These are phyloP conservation scores for Drosophila cognata DNA, from an alignment of 2,888 invertebrate species.

Conservation along the genomic window DNA sequence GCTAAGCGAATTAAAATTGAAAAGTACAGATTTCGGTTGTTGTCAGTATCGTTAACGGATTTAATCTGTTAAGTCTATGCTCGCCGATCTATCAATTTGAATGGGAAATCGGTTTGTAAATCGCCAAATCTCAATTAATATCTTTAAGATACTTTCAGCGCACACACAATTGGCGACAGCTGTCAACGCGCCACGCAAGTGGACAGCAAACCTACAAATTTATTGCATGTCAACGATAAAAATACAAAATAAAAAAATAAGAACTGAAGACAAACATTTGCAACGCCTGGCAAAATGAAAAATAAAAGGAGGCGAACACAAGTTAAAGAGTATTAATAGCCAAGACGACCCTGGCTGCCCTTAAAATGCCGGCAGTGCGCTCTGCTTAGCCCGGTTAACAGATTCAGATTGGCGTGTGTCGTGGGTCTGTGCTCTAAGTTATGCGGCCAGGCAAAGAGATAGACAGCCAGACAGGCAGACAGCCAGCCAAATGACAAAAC, in stretches of 20 bases:
- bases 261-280: conserved; percentile 15
- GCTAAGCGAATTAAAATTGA: conserved; percentile 69
- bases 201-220: conserved; percentile 65
- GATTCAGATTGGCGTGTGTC: conserved; percentile 35
- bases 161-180: conserved; percentile 59
- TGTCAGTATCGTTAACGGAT: conserved; percentile 28
- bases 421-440: conserved; percentile 32
- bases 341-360: conserved; percentile 75
- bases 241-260: conserved; percentile 16
- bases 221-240: conserved; percentile 58
- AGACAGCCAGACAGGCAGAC: conserved; percentile 11
- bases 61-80: background rate
- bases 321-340: conserved; percentile 67
- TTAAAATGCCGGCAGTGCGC: conserved; percentile 73
- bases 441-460: conserved; percentile 41
- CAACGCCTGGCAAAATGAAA: conserved; percentile 12
- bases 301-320: conserved; percentile 13
- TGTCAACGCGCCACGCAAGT: conserved; percentile 65
- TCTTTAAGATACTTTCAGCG: conserved; percentile 41
- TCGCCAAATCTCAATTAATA: conserved; percentile 6
- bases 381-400: conserved; percentile 60
- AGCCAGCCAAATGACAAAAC: conserved; percentile 36
- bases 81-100: background rate
- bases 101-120: conserved; percentile 27
- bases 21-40: conserved; percentile 41